Evolutionary conservation across 37 sponge, comb jelly and placozoan species (phyloP).

Genomic region (Ianthella basta): DNA sequence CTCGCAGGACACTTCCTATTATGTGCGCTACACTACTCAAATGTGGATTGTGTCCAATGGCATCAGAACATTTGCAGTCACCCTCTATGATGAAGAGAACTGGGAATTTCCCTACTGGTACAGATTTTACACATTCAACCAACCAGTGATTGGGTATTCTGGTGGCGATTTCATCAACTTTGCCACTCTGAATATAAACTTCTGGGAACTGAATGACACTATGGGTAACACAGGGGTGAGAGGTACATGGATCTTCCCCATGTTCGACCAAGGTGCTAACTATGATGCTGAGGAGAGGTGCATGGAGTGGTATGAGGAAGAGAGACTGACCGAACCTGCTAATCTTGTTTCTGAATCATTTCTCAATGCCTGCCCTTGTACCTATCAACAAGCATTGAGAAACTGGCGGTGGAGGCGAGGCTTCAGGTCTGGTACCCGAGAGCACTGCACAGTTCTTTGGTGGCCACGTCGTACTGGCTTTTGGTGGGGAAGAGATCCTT

Average conservation of each 20-base stretch:
- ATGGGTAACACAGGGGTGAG: slow-evolving; percentile 38
- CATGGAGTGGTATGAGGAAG: slow-evolving; percentile 30
- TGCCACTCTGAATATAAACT: background rate
- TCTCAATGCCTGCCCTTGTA: slow-evolving; percentile 59
- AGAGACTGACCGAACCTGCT: background rate
- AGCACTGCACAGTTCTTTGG: slow-evolving; percentile 47
- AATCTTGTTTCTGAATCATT: background rate
- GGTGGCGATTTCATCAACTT: slow-evolving; percentile 40
- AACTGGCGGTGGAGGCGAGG: slow-evolving; percentile 47
- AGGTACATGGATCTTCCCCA: slow-evolving; percentile 56
- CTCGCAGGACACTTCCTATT: background rate
- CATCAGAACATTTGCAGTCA: slow-evolving; percentile 3
- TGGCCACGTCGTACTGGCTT: background rate
- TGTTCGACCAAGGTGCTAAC: background rate
- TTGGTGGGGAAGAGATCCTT: slow-evolving; percentile 5
- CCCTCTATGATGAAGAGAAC: background rate
- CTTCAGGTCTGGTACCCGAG: slow-evolving; percentile 37
- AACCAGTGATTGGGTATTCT: slow-evolving; percentile 55
- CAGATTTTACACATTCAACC: background rate
- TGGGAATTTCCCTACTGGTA: slow-evolving; percentile 19
- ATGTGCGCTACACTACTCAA: background rate
- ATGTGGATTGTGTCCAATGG: slow-evolving; percentile 4
- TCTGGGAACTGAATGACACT: slow-evolving; percentile 13
- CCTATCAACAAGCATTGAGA: slow-evolving; percentile 37
- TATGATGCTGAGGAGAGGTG: slow-evolving; percentile 25